Conservation (phyloP, 2,113 vertebrate species). For the Motacilla tschutschensis region DNA sequence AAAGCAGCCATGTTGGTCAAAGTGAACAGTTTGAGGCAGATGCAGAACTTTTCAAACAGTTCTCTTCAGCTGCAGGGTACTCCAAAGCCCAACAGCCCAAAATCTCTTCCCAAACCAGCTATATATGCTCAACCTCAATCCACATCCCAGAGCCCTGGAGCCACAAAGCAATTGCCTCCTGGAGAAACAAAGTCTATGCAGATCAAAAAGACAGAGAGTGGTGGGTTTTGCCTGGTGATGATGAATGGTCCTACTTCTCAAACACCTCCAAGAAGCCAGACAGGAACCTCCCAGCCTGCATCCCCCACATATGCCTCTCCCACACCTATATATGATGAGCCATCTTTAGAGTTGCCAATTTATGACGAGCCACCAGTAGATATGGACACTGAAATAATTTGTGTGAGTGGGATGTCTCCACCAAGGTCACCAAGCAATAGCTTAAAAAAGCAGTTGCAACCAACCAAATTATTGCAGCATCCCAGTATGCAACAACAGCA, state of each 20-base stretch:
- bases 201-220: conserved; percentile 82
- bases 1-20: conserved; percentile 90
- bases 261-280: conserved; percentile 68
- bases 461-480: conserved; percentile 78
- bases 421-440: conserved; percentile 74
- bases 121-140: conserved; percentile 59
- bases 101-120: conserved; percentile 53
- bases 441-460: conserved; percentile 69
- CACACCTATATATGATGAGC: conserved; percentile 82
- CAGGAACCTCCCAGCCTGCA: conserved; percentile 72
- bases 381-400: conserved; percentile 82
- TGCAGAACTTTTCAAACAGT: conserved; percentile 51
- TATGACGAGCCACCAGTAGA: conserved; percentile 88
- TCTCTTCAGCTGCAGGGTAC: conserved; percentile 51
- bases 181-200: conserved; percentile 79
- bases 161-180: conserved; percentile 55
- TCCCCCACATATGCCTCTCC: conserved; percentile 81
- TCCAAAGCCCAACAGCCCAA: conserved; percentile 55
- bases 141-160: conserved; percentile 66
- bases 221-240: conserved; percentile 81
- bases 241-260: conserved; percentile 70
- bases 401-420: conserved; percentile 63
- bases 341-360: conserved; percentile 81
- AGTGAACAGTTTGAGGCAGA: conserved; percentile 79
- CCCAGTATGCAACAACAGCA: conserved; percentile 67